Conservation (phyloP, 2,888 invertebrate species). For the Ormyrus nitidulus region DNA sequence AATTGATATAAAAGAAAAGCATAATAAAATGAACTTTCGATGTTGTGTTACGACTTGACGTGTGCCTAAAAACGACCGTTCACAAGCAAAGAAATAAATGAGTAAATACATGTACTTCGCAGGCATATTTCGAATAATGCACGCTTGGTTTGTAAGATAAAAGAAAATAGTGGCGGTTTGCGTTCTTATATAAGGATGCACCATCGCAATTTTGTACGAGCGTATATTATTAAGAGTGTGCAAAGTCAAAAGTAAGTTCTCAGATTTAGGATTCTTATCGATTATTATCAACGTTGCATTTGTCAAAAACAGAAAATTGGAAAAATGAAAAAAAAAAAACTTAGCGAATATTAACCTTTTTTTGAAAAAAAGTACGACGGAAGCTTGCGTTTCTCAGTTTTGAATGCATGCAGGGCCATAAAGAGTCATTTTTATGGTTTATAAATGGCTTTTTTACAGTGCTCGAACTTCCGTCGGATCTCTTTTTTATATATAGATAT, state of each 20-base stretch:
- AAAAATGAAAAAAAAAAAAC: constrained; percentile 12
- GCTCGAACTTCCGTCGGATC: constrained; percentile 1
- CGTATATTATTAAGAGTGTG: constrained; percentile 8
- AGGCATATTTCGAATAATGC: neutral
- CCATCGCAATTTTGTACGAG: constrained; percentile 36
- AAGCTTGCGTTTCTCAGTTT: neutral
- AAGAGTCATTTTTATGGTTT: constrained; percentile 29
- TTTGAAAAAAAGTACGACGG: neutral
- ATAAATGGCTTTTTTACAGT: constrained; percentile 11
- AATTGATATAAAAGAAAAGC: neutral
- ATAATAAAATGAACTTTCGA: constrained; percentile 1
- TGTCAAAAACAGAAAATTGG: constrained; percentile 4
- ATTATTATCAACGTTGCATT: constrained; percentile 10
- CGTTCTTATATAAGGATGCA: constrained; percentile 3
- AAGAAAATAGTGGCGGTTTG: constrained; percentile 2
- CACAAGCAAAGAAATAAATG: constrained; percentile 12
- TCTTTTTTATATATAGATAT: constrained; percentile 8
- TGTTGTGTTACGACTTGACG: constrained; percentile 43
- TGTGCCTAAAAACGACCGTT: constrained; percentile 51
- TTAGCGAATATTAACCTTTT: constrained; percentile 16
- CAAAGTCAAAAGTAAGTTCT: neutral
- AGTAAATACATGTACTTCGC: constrained; percentile 14
- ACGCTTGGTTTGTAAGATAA: constrained; percentile 15
- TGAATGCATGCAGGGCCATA: neutral
- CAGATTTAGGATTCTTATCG: no score